Base-by-base conservation (phyloP, 2,797 vertebrate genomes). In the Sibirionetta formosa region DNA sequence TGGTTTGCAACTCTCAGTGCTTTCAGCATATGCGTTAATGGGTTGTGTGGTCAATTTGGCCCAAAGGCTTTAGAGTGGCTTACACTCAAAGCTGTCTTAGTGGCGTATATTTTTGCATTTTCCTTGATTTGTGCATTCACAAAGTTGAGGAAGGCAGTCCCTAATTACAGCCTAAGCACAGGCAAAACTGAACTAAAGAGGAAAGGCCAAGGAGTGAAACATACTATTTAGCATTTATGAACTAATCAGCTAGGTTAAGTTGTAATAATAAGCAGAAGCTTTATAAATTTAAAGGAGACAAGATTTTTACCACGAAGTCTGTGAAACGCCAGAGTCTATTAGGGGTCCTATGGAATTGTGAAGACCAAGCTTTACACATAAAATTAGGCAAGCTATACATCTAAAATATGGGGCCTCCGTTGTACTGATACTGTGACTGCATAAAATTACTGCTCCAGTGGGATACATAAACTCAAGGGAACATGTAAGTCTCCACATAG, bases 41-140 rank as follows among this genome's bases (percentile, higher is more conserved):
- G 58, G 29, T 87, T 93, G 61, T 91, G 61, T 1, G 2, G n/a
- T 73, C n/a, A 66, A 18, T 57, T 68, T 82, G 63, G 31, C 46
- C 27, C 50, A 17, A 76, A 23, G 56, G 44, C 26, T 71, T 20
- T 78, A 12, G n/a, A 71, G 16, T 60, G 42, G 33, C 38, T 70
- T 86, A 72, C 46, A 22, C n/a, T 83, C 42, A 68, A 44, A 68
- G n/a, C 20, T 69, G 14, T 15, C 85, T 60, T 7, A 57, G 6
- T 40, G 58, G 40, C 0, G 0, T 0, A 0, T 46, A 9, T 36
- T 69, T 88, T 75, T 82, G 27, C 20, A 8, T 38, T 76, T 18
- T 81, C 40, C 15, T 81, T 82, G 35, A 13, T 53, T 5, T 3
- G 7, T 36, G 2, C 44, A 12, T 66, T 72, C 27, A 61, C 16